These are phyloP conservation scores for Pemphredon lugubris DNA, from an alignment of 2,888 invertebrate genomes.

Conservation along the genomic window DNA sequence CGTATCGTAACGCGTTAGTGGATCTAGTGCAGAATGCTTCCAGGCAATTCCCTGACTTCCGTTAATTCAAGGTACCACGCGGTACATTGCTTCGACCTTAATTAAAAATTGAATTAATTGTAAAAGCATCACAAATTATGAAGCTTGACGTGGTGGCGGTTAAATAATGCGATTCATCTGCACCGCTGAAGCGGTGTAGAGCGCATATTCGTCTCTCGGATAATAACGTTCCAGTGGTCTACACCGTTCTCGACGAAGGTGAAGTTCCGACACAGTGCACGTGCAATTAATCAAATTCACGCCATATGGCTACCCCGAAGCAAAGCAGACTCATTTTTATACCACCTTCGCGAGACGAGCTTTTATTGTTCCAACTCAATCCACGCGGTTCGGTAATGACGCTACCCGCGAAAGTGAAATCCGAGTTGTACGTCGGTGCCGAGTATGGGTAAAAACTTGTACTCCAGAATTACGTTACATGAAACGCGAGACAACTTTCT, in stretches of 20 bases:
- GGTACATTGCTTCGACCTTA: too few relatives aligned
- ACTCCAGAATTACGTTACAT: not conserved
- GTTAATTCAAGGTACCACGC: too few relatives aligned
- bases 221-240: slow-evolving; percentile 45
- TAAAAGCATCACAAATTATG: not conserved
- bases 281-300: slow-evolving; percentile 69
- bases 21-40: too few relatives aligned
- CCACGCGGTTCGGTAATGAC: slow-evolving; percentile 34
- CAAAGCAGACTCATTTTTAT: slow-evolving; percentile 53
- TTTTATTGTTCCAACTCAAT: slow-evolving; percentile 42
- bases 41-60: too few relatives aligned
- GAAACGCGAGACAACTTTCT: too few relatives aligned
- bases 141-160: too few relatives aligned
- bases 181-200: slow-evolving; percentile 27
- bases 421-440: slow-evolving; percentile 1
- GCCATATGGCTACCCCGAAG: slow-evolving; percentile 69
- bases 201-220: slow-evolving; percentile 44
- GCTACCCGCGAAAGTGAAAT: slow-evolving; percentile 45
- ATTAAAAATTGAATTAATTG: not conserved
- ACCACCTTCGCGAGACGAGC: slow-evolving; percentile 26
- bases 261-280: slow-evolving; percentile 55
- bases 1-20: too few relatives aligned
- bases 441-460: slow-evolving; percentile 1
- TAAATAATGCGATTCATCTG: slow-evolving; percentile 43
- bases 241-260: slow-evolving; percentile 55